These are phyloP conservation scores for Diceros bicornis DNA, from an alignment of 2,797 vertebrate species.

Conservation along the genomic window DNA sequence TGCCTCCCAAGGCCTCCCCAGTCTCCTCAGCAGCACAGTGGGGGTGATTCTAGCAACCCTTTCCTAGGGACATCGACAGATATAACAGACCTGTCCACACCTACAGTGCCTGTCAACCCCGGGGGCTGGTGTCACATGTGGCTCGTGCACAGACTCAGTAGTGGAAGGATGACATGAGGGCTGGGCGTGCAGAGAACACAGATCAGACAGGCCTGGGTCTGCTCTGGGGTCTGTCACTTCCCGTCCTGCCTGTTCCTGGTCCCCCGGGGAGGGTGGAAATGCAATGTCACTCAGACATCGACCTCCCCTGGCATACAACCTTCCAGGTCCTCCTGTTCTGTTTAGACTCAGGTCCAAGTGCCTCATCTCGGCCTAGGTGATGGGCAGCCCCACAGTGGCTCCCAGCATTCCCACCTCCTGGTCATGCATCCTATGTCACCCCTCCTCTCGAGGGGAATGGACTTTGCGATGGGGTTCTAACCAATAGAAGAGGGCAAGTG, in stretches of 20 bases:
- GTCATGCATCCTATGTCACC: not conserved
- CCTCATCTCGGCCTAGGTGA: not conserved
- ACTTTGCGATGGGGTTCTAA: not conserved
- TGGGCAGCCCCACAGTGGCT: not conserved
- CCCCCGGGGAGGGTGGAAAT: not conserved
- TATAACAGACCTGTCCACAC: not conserved
- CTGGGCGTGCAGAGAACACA: not conserved
- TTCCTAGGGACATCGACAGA: not conserved
- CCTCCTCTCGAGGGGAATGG: too few species aligned
- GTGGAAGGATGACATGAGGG: accelerated
- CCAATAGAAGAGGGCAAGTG: too few species aligned
- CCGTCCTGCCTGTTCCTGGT: not conserved
- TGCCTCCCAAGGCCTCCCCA: not conserved
- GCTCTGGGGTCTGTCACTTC: not conserved
- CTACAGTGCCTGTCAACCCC: not conserved
- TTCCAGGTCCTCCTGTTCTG: not conserved
- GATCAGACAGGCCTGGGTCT: not conserved
- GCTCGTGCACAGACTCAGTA: not conserved
- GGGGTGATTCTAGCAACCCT: too few species aligned
- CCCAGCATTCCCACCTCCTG: not conserved
- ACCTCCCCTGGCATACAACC: not conserved
- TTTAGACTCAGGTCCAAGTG: too few species aligned
- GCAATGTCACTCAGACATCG: not conserved
- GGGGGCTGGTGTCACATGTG: too few species aligned
- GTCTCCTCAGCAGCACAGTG: not conserved